Conservation (phyloP, 2,797 vertebrate genomes). For the Coregonus suidteri region DNA sequence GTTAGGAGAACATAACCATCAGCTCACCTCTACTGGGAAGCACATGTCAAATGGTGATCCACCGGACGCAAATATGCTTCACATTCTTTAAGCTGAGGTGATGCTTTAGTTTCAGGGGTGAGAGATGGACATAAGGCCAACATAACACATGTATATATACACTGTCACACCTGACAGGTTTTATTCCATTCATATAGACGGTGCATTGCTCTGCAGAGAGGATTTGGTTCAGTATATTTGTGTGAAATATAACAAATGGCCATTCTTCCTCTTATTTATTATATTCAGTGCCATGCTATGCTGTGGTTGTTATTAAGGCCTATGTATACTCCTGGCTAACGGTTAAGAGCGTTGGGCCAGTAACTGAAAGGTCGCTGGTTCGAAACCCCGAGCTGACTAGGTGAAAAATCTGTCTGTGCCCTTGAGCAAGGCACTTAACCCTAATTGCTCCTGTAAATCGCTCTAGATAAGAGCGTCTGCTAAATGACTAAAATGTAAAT, state of each 20-base stretch:
- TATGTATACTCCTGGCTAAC: background rate
- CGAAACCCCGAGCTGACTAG: no score
- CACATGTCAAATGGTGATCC: background rate
- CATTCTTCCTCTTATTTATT: background rate
- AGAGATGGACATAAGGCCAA: background rate
- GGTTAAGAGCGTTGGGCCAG: no score
- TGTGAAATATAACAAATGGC: background rate
- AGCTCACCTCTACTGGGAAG: background rate
- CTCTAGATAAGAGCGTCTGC: no score
- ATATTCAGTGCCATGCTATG: background rate
- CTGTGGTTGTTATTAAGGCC: background rate
- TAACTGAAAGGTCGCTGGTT: no score
- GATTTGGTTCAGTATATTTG: background rate
- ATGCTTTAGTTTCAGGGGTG: background rate
- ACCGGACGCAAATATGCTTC: background rate
- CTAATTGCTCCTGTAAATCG: no score
- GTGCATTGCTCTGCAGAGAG: background rate
- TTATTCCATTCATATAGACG: background rate
- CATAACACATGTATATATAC: background rate
- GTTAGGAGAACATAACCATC: background rate
- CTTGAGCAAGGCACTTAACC: no score
- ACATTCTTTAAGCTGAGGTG: background rate
- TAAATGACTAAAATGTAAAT: no score
- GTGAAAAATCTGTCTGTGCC: no score
- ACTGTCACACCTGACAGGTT: background rate